Conservation (phyloP, 2,797 vertebrate species). For the Myripristis murdjan region DNA sequence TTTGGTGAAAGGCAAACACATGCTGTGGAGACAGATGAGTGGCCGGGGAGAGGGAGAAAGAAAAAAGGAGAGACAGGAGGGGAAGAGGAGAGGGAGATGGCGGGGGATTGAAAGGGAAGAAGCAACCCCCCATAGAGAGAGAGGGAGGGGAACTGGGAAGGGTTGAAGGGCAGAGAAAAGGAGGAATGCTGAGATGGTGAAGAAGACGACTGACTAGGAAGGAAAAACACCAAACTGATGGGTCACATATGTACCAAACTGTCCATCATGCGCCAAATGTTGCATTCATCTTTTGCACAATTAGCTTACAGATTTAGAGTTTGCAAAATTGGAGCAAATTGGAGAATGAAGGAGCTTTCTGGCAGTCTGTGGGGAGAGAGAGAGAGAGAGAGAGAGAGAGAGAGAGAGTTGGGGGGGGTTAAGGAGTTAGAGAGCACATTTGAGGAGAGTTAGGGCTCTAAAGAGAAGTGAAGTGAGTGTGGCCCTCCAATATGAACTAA, state of each 20-base stretch:
- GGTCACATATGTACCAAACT: constrained; percentile 36
- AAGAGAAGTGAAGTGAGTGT: constrained; percentile 21
- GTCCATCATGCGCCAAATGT: constrained; percentile 29
- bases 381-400: constrained; percentile 19
- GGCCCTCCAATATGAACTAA: constrained; percentile 85
- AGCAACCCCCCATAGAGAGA: constrained; percentile 74
- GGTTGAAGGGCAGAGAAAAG: constrained; percentile 81
- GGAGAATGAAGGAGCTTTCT: neutral
- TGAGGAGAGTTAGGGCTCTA: constrained; percentile 41
- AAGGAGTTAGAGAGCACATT: constrained; percentile 23
- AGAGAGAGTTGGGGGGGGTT: too few species aligned
- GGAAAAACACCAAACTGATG: constrained; percentile 51
- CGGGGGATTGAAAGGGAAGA: constrained; percentile 80
- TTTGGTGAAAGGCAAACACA: constrained; percentile 81
- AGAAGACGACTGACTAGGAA: constrained; percentile 57
- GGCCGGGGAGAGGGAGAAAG: constrained; percentile 59
- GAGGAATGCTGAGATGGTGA: constrained; percentile 72
- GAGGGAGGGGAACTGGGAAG: constrained; percentile 72
- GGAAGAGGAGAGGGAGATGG: constrained; percentile 65
- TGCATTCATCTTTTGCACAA: constrained; percentile 43
- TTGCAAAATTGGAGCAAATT: neutral
- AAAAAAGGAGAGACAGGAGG: constrained; percentile 49
- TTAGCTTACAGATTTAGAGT: constrained; percentile 20
- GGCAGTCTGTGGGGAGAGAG: neutral
- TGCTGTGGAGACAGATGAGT: constrained; percentile 81